Evolutionary conservation across 2,888 invertebrate genomes (phyloP).

Genomic region (Heliconius ethilla): DNA sequence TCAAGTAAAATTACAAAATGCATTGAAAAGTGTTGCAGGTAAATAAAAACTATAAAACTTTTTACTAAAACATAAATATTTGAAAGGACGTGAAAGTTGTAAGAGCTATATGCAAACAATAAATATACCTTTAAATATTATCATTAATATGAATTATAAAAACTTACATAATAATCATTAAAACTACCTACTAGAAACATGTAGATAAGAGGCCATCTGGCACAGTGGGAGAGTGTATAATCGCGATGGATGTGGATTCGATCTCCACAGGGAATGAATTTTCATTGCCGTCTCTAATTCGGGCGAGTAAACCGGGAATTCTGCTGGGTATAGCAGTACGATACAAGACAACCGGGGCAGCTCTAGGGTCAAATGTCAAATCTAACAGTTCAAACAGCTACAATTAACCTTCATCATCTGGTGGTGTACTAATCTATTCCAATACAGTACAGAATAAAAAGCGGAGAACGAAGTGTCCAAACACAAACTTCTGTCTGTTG

Average conservation of each 20-base stretch:
- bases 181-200: too few relatives aligned
- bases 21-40: background rate
- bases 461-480: background rate
- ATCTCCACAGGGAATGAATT: background rate
- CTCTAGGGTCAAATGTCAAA: too few relatives aligned
- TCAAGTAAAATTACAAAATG: too few relatives aligned
- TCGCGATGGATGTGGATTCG: background rate
- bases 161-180: background rate
- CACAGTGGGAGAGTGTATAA: too few relatives aligned
- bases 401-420: background rate
- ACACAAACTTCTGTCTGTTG: background rate
- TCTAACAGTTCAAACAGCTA: too few relatives aligned
- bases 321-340: too few relatives aligned
- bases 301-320: too few relatives aligned
- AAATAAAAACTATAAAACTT: background rate
- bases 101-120: background rate
- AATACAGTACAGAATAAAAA: background rate
- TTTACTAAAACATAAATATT: background rate
- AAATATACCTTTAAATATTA: background rate
- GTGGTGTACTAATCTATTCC: too few relatives aligned
- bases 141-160: background rate
- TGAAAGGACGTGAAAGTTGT: background rate
- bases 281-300: too few relatives aligned
- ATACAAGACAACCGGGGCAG: too few relatives aligned
- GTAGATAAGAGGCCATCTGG: too few relatives aligned